These are phyloP conservation scores for rabbit (Oryctolagus cuniculus) DNA, from an alignment of 2,113 vertebrate species.

Conservation along the genomic window mOryCun1.1 NC_091439.1:132692001-132692500, in stretches of 20 bases:
- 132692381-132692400: background rate
- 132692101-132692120: background rate
- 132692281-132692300: background rate
- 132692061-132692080: background rate
- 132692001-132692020: background rate
- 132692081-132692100: background rate
- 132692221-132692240: background rate
- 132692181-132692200: background rate
- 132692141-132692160: background rate
- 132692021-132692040: background rate
- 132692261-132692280: rapidly evolving
- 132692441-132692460: background rate
- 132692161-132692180: background rate
- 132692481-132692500: background rate
- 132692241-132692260: background rate
- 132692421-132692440: background rate
- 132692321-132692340: background rate
- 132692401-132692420: background rate
- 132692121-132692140: background rate
- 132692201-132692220: background rate
- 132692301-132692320: background rate
- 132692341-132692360: background rate
- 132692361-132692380: background rate
- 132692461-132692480: background rate
- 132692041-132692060: background rate